A percentile compares a stretch with the other conserved stretches of the same genome.
These are phyloP conservation scores for Ctenopoma kingsleyae DNA, from an alignment of 2,797 vertebrate genomes.

Conservation along the genomic window DNA sequence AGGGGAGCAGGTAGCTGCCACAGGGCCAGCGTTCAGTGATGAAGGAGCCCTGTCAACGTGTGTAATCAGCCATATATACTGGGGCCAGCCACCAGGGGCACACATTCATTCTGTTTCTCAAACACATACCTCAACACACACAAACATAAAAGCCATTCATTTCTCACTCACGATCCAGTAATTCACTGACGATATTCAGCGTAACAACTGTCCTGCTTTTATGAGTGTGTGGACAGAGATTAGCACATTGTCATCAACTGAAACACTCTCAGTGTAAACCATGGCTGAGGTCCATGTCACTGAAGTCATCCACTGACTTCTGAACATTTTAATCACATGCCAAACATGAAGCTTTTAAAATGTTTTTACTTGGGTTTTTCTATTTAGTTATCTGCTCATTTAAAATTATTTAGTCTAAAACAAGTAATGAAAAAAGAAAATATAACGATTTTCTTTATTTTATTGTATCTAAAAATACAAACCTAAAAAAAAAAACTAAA, in stretches of 20 bases:
- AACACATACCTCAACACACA: slow-evolving; percentile 18
- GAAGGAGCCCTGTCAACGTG: slow-evolving; percentile 59
- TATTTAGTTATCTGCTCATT: too few species aligned
- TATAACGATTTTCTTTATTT: too few species aligned
- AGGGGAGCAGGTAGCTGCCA: slow-evolving; percentile 42
- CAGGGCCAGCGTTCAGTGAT: slow-evolving; percentile 49
- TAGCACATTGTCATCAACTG: not conserved
- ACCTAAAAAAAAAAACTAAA: too few species aligned
- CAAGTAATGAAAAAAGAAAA: too few species aligned
- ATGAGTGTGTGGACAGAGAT: not conserved
- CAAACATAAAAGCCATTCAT: slow-evolving; percentile 1
- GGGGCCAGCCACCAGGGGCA: slow-evolving; percentile 47
- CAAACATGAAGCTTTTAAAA: too few species aligned
- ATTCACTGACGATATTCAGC: slow-evolving; percentile 12
- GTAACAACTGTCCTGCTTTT: not conserved
- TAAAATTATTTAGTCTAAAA: too few species aligned
- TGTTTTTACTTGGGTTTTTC: too few species aligned
- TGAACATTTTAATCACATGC: not conserved
- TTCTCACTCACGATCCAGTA: slow-evolving; percentile 16
- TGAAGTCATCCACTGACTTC: not conserved
- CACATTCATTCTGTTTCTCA: slow-evolving; percentile 26
- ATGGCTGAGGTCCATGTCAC: not conserved
- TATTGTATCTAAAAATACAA: too few species aligned
- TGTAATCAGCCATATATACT: slow-evolving; percentile 68
- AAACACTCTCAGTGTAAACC: not conserved